Evolutionary conservation across 1,140 invertebrate species (phyloP), one percentile per base, ranked within the genome.

Genomic region (Listronotus bonariensis): DNA sequence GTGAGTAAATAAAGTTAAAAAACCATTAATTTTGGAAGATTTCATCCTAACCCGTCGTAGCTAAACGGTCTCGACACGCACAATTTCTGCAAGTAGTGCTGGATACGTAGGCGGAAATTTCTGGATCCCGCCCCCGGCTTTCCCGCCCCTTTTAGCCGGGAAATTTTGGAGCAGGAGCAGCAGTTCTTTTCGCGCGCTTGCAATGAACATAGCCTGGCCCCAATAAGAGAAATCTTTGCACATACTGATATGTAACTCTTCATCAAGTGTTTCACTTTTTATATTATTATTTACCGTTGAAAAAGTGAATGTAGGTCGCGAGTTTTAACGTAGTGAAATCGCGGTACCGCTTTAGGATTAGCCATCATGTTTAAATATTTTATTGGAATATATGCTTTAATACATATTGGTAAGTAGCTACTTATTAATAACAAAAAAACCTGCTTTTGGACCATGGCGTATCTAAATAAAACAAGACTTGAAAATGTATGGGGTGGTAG

Each of bases 1-100:
- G 31, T 31, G 62, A 49, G 62, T 57, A 56, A 57, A 64, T 64
- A 64, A 55, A 67, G 38, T 61, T 52, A 57, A 68, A 52, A 52
- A 63, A 15, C 43, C 49, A 62, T 68, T 68, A 61, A 56, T 58
- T 58, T 58, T 45, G 17, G 14, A 58, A 59, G 54, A 58, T 63
- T 61, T 58, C 59, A 32, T 49, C 42, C 36, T 52, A 17, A 40
- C 52, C 58, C 38, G 40, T 46, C 64, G 64, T 36, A 20, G 49
- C 64, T 52, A 59, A 45, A 62, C 54, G 66, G 26, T 45, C 40
- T 43, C 36, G 52, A 59, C 58, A 55, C 58, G 49, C 61, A 55
- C 53, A 48, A 64, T 64, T 68, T 55, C 61, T 62, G 65, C 51
- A 62, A 68, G 46, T 58, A 46, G 42, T 61, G 60, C 59, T 64